Percentiles rank a stretch among this genome's conserved stretches.
phyloP scores from a whole-genome alignment of 2,113 vertebrate species.

The Phalacrocorax carbo region DNA sequence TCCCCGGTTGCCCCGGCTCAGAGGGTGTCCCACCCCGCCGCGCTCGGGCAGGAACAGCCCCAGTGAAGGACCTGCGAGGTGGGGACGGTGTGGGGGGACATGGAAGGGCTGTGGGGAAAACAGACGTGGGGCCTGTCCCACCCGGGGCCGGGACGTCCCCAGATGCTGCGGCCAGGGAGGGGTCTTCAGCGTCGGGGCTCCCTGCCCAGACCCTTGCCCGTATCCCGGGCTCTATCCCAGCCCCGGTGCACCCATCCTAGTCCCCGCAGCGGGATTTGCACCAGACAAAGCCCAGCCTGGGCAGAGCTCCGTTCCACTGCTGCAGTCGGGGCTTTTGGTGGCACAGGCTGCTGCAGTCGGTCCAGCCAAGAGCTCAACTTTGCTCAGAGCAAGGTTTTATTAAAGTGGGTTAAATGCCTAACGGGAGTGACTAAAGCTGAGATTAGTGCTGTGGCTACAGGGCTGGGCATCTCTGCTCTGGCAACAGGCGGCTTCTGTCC shows the following conservation, averaged over 20 bases:
- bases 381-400: neutral
- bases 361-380: neutral
- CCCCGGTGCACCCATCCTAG: fast-evolving
- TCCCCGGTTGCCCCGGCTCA: neutral
- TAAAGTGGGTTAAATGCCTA: neutral
- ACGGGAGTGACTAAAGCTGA: neutral
- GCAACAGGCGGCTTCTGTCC: neutral
- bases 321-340: fast-evolving
- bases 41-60: neutral
- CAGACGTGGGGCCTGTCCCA: neutral
- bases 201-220: neutral
- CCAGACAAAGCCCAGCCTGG: neutral
- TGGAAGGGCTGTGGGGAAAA: neutral
- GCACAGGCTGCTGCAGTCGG: neutral
- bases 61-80: neutral
- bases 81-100: too few species aligned
- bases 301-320: neutral
- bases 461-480: neutral
- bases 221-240: neutral
- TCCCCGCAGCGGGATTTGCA: neutral
- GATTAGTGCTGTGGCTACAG: neutral
- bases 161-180: neutral
- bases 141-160: neutral
- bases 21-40: too few species aligned
- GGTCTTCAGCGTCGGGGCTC: neutral